Evolutionary conservation across 2,797 vertebrate genomes (phyloP), one percentile per base, ranked within the genome.

Genomic region (Psittacula derbiana): DNA sequence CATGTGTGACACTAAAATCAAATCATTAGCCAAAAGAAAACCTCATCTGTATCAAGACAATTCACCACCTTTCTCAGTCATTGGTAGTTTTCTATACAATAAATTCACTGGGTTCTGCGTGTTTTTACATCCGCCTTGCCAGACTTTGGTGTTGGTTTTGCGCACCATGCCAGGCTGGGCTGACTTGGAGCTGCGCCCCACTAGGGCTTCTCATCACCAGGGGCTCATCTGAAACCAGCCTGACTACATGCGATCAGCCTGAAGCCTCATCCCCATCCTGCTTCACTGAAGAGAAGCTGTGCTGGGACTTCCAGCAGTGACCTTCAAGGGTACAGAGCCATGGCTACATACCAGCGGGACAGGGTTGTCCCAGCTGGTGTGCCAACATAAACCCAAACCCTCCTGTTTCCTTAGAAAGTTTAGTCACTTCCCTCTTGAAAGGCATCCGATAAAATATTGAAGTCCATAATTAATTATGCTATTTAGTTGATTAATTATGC

Each of bases 261-360:
- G 16, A 44, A 44, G 12, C 24, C 33, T 53, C 21, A 6, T 6
- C 4, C 3, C 12, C 2, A 6, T 55, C 13, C 9, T 4, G 18
- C 24, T 43, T 53, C 17, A 19, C 27, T 30, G 38, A 40, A 28
- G 8, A 44, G 19, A 44, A 44, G 8, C 24, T 27, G n/a, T 14
- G 24, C 46, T 31, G 52, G 70, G 61, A 44, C 19, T 11, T 33
- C 40, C 67, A 44, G 71, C 3, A 3, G 5, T 16, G n/a, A 13
- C 62, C 46, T 20, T 23, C 58, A 15, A 31, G 24, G 23, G 17
- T 19, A 13, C 25, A 8, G 6, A 67, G 27, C 16, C 36, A 13
- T 5, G 7, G 41, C 16, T 21, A 8, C 0, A 2, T 6, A 12
- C 4, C 0, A 2, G 19, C 0, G 2, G 53, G 8, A 43, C 28